A percentile compares a stretch with the other conserved stretches of the same genome.
Conservation (phyloP, 2,113 vertebrate genomes). For the Prolemur simus region DNA sequence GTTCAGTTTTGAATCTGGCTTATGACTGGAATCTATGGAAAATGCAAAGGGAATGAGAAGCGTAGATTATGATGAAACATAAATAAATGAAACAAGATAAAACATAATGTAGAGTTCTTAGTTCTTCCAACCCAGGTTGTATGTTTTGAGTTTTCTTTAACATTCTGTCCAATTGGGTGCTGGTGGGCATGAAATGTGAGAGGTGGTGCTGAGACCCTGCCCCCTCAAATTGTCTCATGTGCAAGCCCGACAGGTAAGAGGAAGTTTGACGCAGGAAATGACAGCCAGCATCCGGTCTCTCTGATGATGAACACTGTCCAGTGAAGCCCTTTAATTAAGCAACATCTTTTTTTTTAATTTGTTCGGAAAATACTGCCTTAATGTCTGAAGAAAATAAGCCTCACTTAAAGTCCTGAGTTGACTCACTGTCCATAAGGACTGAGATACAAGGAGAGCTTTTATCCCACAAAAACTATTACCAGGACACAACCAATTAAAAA, state of each 20-base stretch:
- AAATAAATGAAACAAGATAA: background rate
- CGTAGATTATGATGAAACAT: background rate
- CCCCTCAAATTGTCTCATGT: background rate
- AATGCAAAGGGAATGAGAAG: background rate
- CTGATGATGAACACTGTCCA: background rate
- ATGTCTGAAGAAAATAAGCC: conserved; percentile 52
- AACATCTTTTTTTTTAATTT: background rate
- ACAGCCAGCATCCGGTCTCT: background rate
- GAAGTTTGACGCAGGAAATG: conserved; percentile 56
- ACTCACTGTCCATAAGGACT: conserved; percentile 49
- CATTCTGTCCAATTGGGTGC: background rate
- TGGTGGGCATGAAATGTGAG: background rate
- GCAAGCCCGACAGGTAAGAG: background rate
- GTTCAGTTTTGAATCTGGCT: background rate
- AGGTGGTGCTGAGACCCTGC: background rate
- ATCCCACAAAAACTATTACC: conserved; percentile 30
- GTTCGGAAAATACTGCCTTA: conserved; percentile 33
- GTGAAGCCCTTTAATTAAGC: conserved; percentile 50
- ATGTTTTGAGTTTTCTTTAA: background rate
- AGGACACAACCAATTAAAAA: conserved; percentile 39
- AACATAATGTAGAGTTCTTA: background rate
- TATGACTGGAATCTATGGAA: background rate
- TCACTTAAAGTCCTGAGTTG: conserved; percentile 47
- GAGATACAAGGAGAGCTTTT: conserved; percentile 9
- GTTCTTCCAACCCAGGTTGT: background rate